Evolutionary conservation across 35 echinoderm and acorn worm genomes (phyloP), one percentile per base, ranked within the genome.

Genomic region (Hemicentrotus pulcherrimus): DNA sequence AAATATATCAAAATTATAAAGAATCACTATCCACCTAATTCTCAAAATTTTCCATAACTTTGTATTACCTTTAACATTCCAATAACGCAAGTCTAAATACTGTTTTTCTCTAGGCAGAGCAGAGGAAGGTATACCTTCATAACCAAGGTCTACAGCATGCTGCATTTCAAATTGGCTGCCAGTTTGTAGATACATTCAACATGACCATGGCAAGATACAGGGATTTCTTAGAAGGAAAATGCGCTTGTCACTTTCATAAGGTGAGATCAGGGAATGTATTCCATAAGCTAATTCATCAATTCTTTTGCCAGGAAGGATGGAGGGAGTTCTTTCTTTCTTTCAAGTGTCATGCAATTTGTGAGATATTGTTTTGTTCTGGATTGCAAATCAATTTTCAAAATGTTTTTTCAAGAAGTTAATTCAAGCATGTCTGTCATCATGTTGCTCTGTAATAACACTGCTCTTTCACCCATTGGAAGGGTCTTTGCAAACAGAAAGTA

Each of bases 181-280:
- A 94, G n/a, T 92, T 97, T 14, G 86, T 99, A 12, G 98, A 99
- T 35, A 99, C 98, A 46, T 97, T 99, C 95, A 99, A 97, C 95
- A 99, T 99, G 94, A 99, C 98, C 70, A 99, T 99, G 98, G 97
- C 98, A 10, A 95, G 98, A 94, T 99, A 98, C 86, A 97, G 59
- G 94, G 98, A 99, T 45, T 99, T 99, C 95, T 71, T 97, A 50
- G 95, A 96, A 31, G 98, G 98, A 31, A 99, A 96, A 90, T 99
- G 98, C 95, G 95, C 97, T 35, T 99, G 98, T 86, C 98, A 99
- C 61, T 99, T 99, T 92, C 98, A 99, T 91, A 97, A 97, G 97
- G 98, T 99, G 32, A 97, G 95, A 89, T 28, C 19, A 78, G 6
- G 28, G 8, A 18, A 9, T 24, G 93, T 9, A 94, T 41, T 35